phyloP scores from a whole-genome alignment of 2,797 vertebrate species.

The Heteromormyrus szaboi region DNA sequence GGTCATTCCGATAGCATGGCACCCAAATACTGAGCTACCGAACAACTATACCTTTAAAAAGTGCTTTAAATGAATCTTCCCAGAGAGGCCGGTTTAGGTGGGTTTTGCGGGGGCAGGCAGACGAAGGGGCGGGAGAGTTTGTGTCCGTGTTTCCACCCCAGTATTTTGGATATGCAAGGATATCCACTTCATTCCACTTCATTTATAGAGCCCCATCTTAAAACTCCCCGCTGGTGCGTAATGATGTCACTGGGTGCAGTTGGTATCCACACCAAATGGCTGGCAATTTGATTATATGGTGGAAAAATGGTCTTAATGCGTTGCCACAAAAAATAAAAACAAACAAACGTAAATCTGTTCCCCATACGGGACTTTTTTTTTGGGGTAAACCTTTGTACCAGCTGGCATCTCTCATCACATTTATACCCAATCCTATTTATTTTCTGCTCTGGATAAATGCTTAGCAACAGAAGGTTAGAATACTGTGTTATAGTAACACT shows the following conservation, averaged over 20 bases:
- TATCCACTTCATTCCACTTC: background rate
- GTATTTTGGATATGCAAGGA: background rate
- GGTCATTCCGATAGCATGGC: background rate
- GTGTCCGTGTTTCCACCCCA: background rate
- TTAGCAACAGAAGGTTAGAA: conserved; percentile 17
- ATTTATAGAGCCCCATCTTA: background rate
- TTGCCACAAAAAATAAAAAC: conserved; percentile 19
- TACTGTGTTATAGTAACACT: conserved; percentile 13
- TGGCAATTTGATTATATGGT: conserved; percentile 15
- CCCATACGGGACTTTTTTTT: background rate
- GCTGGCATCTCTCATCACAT: conserved; percentile 21
- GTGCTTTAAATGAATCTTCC: background rate
- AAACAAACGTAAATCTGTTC: conserved; percentile 22
- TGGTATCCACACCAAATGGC: conserved; percentile 2
- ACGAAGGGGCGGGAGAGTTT: background rate
- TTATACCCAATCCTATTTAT: conserved; percentile 20
- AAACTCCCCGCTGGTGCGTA: background rate
- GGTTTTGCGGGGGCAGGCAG: background rate
- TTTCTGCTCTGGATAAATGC: conserved; percentile 14
- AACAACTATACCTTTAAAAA: background rate
- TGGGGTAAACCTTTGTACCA: background rate
- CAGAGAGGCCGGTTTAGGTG: background rate
- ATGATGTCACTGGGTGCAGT: conserved; percentile 22
- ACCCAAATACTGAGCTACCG: background rate
- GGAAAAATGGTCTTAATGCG: background rate